These are phyloP conservation scores for Hofmannophila pseudospretella DNA, from an alignment of 2,888 invertebrate species.

Conservation along the genomic window DNA sequence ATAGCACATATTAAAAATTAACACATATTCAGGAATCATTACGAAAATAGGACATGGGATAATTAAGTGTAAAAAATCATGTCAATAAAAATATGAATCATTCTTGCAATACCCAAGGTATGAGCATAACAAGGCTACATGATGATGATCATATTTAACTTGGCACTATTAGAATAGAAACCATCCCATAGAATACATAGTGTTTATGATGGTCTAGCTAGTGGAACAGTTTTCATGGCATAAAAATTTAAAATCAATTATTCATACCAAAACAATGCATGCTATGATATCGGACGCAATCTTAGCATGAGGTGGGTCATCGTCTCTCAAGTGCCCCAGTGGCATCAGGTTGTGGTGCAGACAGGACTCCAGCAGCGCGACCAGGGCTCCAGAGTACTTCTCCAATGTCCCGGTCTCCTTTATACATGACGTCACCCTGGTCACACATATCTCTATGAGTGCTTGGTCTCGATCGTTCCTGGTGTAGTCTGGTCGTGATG, in stretches of 20 bases:
- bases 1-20: neutral
- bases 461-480: slow-evolving; percentile 95
- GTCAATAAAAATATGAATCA: too few relatives aligned
- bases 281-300: slow-evolving; percentile 97
- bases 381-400: slow-evolving; percentile 89
- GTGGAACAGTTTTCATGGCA: too few relatives aligned
- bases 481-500: slow-evolving; percentile 88
- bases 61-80: too few relatives aligned
- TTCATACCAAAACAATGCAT: slow-evolving; percentile 94
- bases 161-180: too few relatives aligned
- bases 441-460: slow-evolving; percentile 96
- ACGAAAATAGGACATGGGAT: too few relatives aligned
- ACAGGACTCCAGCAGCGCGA: slow-evolving; percentile 91
- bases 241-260: too few relatives aligned
- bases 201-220: too few relatives aligned
- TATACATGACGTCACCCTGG: slow-evolving; percentile 92
- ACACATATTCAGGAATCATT: too few relatives aligned
- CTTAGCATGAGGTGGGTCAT: slow-evolving; percentile 97
- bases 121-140: too few relatives aligned
- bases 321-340: slow-evolving; percentile 80
- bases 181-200: too few relatives aligned
- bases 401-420: slow-evolving; percentile 93
- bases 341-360: slow-evolving; percentile 93
- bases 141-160: too few relatives aligned
- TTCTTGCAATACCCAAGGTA: too few relatives aligned